Percentiles rank a stretch among this genome's conserved stretches.
These are phyloP conservation scores for Percina caprodes DNA, from an alignment of 2,113 vertebrate genomes.

Conservation along the genomic window DNA sequence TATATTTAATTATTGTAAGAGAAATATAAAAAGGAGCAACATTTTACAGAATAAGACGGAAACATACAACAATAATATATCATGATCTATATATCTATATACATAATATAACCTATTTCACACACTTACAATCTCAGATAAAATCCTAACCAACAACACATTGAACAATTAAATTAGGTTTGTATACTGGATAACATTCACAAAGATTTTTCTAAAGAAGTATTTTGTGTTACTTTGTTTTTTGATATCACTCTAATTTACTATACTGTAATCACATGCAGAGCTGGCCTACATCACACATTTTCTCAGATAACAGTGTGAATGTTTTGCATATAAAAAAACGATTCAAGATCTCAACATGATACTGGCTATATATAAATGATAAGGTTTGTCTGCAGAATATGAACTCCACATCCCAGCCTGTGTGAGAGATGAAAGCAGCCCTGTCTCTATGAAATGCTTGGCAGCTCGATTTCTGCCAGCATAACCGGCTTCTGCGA, in stretches of 20 bases:
- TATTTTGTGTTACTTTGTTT: conserved; percentile 9
- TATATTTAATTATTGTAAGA: background rate
- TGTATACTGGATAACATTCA: conserved; percentile 5
- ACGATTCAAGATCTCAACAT: conserved; percentile 72
- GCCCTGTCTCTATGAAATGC: conserved; percentile 76
- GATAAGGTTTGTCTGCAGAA: conserved; percentile 79
- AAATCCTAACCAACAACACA: background rate
- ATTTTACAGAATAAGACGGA: background rate
- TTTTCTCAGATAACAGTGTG: conserved; percentile 62
- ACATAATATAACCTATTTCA: background rate
- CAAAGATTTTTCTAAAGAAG: background rate
- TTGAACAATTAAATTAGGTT: background rate
- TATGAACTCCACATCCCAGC: conserved; percentile 74
- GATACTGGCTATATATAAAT: conserved; percentile 81
- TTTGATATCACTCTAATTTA: conserved; percentile 38
- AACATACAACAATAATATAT: background rate
- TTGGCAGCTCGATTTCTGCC: conserved; percentile 80
- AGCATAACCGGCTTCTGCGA: conserved; percentile 76
- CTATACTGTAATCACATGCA: conserved; percentile 51
- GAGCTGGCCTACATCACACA: conserved; percentile 65
- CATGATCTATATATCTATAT: background rate
- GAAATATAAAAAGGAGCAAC: background rate
- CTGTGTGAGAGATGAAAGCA: conserved; percentile 83
- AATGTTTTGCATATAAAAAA: conserved; percentile 76
- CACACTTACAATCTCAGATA: background rate